Base-by-base conservation (phyloP, 2,888 invertebrate genomes). In the Nymphalis polychloros region DNA sequence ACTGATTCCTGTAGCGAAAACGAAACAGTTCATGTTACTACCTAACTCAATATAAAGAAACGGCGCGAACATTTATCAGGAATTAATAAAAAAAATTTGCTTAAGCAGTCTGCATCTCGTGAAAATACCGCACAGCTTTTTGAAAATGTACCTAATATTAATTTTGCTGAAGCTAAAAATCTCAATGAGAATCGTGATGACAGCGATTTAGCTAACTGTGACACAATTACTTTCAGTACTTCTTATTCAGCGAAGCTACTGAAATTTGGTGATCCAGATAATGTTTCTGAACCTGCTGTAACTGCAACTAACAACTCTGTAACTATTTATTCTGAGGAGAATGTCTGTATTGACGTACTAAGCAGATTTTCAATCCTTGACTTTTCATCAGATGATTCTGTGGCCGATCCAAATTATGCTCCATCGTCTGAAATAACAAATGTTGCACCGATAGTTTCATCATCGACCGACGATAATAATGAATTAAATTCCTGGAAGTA, bases 331-430 rank as follows among this genome's bases (percentile, higher is more conserved):
- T 41, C 20, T n/a, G 20, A 50, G 50, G 10, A 20, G 20, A 19
- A 7, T 50, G 50, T 1, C 8, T 19, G 50, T 50, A 50, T 19
- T 50, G 50, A 50, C 8, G n/a, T 20, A 50, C 50, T 19, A 50
- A 50, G 8, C 8, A 8, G 19, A 50, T 20, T 8, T 19, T 19
- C 20, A 50, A 8, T 19, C 19, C 50, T 50, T 50, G 50, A 50
- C 4, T 50, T 50, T 50, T 50, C 50, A 50, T 50, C 50, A 50
- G 50, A 50, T n/a, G 50, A 50, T 7, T 50, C 50, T 41, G 10
- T 41, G 7, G 35, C 35, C 10, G 35, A 41, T 41, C 10, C 35
- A 41, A 41, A 41, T 41, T 41, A 41, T 8, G 10, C 8, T 41
- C 35, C 35, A 41, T 41, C 8, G 35, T 41, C 35, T 41, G 35